phyloP scores from a whole-genome alignment of 53 echinoderm and acorn worm species.

The Arbacia lixula region DNA sequence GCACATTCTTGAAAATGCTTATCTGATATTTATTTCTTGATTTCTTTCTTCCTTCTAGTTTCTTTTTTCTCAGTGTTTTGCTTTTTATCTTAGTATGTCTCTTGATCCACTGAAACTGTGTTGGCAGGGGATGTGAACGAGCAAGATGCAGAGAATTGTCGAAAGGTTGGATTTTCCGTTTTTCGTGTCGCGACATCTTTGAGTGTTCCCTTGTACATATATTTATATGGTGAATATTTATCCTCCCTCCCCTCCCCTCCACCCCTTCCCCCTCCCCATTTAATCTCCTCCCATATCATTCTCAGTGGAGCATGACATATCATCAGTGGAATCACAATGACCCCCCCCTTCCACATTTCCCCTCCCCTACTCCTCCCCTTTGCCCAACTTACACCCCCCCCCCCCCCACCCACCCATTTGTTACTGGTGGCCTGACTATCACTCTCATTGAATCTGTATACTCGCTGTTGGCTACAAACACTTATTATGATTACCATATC shows the following conservation, averaged over 20 bases:
- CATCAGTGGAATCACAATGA: too few relatives aligned
- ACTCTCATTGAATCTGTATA: too few relatives aligned
- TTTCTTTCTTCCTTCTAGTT: conserved; percentile 34
- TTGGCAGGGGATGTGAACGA: too few relatives aligned
- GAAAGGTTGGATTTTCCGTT: conserved; percentile 28
- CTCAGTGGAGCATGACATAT: too few relatives aligned
- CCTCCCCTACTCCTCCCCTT: not conserved
- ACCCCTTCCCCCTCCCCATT: not conserved
- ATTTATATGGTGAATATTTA: not conserved
- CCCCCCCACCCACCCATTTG: not conserved
- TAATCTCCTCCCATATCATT: not conserved
- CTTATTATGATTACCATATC: not conserved
- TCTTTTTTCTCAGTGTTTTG: too few relatives aligned
- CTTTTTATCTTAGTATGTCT: conserved; percentile 34
- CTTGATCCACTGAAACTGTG: not conserved
- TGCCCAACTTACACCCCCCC: not conserved
- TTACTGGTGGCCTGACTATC: too few relatives aligned
- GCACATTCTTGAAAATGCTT: not conserved
- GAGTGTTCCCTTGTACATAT: not conserved
- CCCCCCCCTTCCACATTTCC: not conserved
- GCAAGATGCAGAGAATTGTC: not conserved
- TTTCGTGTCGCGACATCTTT: conserved; percentile 6
- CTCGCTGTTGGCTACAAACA: too few relatives aligned
- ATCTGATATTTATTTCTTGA: conserved; percentile 1
- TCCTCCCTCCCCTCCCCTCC: not conserved